Evolutionary conservation across 2,113 vertebrate species (phyloP).

Genomic region (Amblyornis subalaris): DNA sequence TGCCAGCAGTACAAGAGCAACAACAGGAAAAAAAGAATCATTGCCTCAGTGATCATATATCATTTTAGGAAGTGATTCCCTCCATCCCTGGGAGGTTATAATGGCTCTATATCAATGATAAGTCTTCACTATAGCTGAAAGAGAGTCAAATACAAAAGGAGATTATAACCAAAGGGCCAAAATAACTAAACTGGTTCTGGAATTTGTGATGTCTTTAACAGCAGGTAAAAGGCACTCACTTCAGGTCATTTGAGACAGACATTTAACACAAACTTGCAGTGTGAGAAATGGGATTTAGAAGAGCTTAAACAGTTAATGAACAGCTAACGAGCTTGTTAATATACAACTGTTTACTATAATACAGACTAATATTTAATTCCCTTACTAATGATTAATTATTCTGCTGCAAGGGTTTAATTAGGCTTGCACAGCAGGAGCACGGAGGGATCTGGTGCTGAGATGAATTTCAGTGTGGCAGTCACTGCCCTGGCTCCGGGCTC

Average conservation of each 20-base stretch:
- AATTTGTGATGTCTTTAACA: background rate
- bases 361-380: conserved; percentile 25
- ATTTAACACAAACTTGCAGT: background rate
- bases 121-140: background rate
- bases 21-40: background rate
- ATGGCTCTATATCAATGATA: background rate
- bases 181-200: background rate
- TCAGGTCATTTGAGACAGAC: background rate
- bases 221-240: background rate
- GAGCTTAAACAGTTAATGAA: background rate
- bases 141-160: background rate
- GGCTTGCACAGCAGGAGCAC: background rate
- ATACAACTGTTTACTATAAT: background rate
- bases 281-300: background rate
- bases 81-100: background rate
- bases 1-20: background rate
- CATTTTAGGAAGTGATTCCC: background rate
- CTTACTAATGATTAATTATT: conserved; percentile 22
- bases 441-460: background rate
- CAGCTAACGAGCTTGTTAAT: background rate
- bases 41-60: background rate
- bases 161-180: background rate
- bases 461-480: background rate
- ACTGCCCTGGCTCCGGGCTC: background rate
- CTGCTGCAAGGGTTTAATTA: conserved; percentile 20